Base-by-base conservation (phyloP, 2,113 vertebrate genomes). In the Psilopogon haemacephalus region DNA sequence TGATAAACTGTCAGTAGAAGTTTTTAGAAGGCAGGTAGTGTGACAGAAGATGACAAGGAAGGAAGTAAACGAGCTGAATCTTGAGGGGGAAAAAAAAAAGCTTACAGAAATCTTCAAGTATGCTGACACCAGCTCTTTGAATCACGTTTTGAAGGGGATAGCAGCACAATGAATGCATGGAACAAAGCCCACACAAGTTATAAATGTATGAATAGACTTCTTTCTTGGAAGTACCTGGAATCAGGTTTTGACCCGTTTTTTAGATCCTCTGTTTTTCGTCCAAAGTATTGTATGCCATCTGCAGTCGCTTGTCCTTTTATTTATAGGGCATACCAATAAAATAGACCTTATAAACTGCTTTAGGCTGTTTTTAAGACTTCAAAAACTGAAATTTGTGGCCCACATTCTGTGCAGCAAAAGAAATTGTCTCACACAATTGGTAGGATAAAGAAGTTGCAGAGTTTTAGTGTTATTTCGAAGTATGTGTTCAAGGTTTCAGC, bases 1-100 rank as follows among this genome's bases (percentile, higher is more conserved):
- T 65, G 81, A 93, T 69, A 44, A 86, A 46, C 33, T 86, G 88
- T 67, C 70, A 88, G 55, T 65, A 33, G 28, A 70, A 77, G 58
- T 30, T 55, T 86, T 92, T 69, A 52, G 72, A 50, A 84, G 81
- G 35, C 52, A 78, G 62, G 65, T 71, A 88, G 69, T 37, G 12
- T 44, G 82, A 76, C 89, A 94, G 71, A 62, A 72, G 68, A 81
- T 95, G 93, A 71, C 67, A 84, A 70, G 58, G 42, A 54, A 86
- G 52, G 44, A 67, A 71, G 64, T 35, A 60, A 92, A 89, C 76
- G 58, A 95, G 54, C 18, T 70, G 89, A 91, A 83, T 54, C 65
- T 56, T 60, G 40, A 68, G 8, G 42, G 32, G 60, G 27, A 11
- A 8, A 38, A 60, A 68, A 64, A 70, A 74, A 88, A 54, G 60